Evolutionary conservation across 2,797 vertebrate species (phyloP).

Genomic region (Furcifer pardalis): DNA sequence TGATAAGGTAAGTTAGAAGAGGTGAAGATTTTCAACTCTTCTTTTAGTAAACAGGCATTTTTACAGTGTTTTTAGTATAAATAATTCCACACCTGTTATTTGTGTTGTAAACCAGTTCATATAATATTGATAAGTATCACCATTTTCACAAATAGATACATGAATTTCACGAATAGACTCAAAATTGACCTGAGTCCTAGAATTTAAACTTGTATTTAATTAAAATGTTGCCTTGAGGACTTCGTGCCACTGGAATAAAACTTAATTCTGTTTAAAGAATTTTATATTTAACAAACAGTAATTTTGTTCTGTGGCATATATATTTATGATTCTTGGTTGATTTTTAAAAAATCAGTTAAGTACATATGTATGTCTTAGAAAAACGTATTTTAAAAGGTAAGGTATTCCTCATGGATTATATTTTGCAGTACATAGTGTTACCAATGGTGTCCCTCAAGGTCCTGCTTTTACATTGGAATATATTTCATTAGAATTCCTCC

Average conservation of each 20-base stretch:
- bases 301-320: not conserved
- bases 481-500: not conserved
- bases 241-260: not conserved
- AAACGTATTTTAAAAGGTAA: slow-evolving; percentile 20
- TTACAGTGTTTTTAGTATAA: slow-evolving; percentile 48
- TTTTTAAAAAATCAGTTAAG: fast-evolving
- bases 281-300: not conserved
- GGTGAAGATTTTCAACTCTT: slow-evolving; percentile 61
- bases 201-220: not conserved
- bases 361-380: not conserved
- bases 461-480: not conserved
- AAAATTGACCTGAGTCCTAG: not conserved
- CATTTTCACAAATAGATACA: slow-evolving; percentile 33
- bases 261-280: not conserved
- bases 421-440: fast-evolving
- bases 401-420: not conserved
- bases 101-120: not conserved
- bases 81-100: slow-evolving; percentile 1
- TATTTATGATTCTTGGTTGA: not conserved
- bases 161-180: not conserved
- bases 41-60: slow-evolving; percentile 49
- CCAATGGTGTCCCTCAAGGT: not conserved
- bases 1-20: slow-evolving; percentile 60
- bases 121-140: slow-evolving; percentile 7
- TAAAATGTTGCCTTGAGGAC: not conserved